Evolutionary conservation across 2,888 invertebrate genomes (phyloP).

Genomic region (Lasius platythorax): DNA sequence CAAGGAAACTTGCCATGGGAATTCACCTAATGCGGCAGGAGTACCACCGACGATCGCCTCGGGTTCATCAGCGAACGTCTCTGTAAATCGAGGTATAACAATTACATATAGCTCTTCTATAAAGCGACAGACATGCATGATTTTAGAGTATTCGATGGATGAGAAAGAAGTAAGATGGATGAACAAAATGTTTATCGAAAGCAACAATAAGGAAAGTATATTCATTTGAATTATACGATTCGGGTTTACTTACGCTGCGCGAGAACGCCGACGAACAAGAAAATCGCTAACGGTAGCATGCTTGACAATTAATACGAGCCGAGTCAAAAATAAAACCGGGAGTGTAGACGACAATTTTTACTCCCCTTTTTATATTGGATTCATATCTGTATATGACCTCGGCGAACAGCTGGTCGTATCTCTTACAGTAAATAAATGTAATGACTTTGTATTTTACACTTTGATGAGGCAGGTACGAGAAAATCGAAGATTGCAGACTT

Average conservation of each 20-base stretch:
- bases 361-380: constrained; percentile 31
- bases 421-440: not conserved
- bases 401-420: constrained; percentile 3
- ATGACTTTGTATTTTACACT: not conserved
- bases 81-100: not conserved
- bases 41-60: constrained; percentile 73
- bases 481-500: not conserved
- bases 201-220: not conserved
- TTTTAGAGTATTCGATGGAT: not conserved
- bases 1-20: constrained; percentile 76
- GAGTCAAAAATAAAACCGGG: not conserved
- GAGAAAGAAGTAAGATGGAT: not conserved
- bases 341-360: not conserved
- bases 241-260: constrained; percentile 39
- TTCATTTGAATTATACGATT: too few species aligned
- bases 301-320: not conserved
- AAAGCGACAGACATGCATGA: not conserved
- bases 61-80: constrained; percentile 61
- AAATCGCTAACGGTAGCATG: constrained; percentile 9
- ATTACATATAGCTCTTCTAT: not conserved
- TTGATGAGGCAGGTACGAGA: not conserved
- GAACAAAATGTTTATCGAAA: not conserved
- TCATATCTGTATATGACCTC: not conserved
- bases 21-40: constrained; percentile 67
- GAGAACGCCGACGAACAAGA: constrained; percentile 44